These are phyloP conservation scores for Tiphia femorata DNA, from an alignment of 2,888 invertebrate genomes.

Conservation along the genomic window DNA sequence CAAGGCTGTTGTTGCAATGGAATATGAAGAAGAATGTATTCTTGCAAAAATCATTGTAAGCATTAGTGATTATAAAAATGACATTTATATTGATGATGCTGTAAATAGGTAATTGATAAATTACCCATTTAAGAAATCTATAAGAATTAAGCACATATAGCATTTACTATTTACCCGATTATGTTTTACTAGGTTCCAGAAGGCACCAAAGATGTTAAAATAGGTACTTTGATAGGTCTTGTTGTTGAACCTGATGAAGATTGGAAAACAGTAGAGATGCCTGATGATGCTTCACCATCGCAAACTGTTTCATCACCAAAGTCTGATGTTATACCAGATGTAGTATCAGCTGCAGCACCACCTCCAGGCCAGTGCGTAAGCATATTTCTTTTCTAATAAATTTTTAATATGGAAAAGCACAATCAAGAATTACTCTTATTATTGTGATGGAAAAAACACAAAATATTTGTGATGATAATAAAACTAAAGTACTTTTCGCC, in stretches of 20 bases:
- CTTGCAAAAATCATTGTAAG: slow-evolving; percentile 75
- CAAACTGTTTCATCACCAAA: slow-evolving; percentile 16
- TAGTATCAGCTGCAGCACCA: slow-evolving; percentile 34
- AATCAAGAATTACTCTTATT: too few species aligned
- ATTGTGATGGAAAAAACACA: not conserved
- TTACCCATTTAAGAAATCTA: not conserved
- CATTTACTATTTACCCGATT: not conserved
- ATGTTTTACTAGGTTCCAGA: slow-evolving; percentile 66
- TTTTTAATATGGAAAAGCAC: not conserved
- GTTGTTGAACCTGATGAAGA: slow-evolving; percentile 75
- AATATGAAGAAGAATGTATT: slow-evolving; percentile 74
- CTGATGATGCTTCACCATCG: slow-evolving; percentile 35
- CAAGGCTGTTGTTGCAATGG: slow-evolving; percentile 75
- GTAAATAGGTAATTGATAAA: not conserved
- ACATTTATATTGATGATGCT: not conserved
- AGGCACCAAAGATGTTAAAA: slow-evolving; percentile 72
- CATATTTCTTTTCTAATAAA: too few species aligned
- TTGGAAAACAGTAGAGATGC: slow-evolving; percentile 72
- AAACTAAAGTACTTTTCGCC: not conserved
- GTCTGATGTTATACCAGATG: slow-evolving; percentile 22
- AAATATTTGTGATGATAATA: not conserved
- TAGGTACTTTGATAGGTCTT: slow-evolving; percentile 74
- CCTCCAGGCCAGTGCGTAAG: slow-evolving; percentile 63
- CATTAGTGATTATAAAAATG: not conserved
- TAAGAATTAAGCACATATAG: not conserved